Base-by-base conservation (phyloP, 2,888 invertebrate genomes). In the Drosophila koepferae region DNA sequence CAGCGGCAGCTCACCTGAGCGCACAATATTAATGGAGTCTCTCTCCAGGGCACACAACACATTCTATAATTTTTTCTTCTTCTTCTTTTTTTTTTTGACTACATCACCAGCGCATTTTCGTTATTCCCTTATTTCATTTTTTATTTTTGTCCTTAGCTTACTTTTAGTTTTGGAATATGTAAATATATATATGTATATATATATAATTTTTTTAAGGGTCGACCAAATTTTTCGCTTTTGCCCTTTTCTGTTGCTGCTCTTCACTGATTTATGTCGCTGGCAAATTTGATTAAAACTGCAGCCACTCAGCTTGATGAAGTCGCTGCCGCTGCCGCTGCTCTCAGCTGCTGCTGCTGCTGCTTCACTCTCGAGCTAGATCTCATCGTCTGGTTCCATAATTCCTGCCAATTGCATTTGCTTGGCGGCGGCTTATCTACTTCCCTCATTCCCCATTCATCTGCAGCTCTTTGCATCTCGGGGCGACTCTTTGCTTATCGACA, bases 321-420 rank as follows among this genome's bases (percentile, higher is more conserved):
- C 77, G 51, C 62, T 44, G 31, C 40, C 55, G 16, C 38, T 16
- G 53, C 38, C 8, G 20, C 20, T 23, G 23, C 23, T 23, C 16
- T 23, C 16, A 0, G 54, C 28, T 7, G 41, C n/a, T 40, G 40
- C 41, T 43, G 34, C n/a, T 55, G 31, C 12, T 31, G 49, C 49
- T 49, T 31, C 31, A 6, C 51, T 40, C 56, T 43, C 51, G 16
- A 40, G 31, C 55, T 49, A 67, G 74, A 74, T 77, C 80, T 61
- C 74, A 69, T 83, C 71, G 62, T 56, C 77, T 74, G 67, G 48
- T 58, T 55, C 65, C 78, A 73, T 82, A 84, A 82, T 82, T 78
- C 72, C 84, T 79, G 84, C 81, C 84, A 84, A 84, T 84, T 84
- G 84, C 86, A 84, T 84, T 84, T 85, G 73, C 79, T 67, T 71